Base-by-base conservation (phyloP, 2,797 vertebrate genomes). In the Danio aesculapii region DNA sequence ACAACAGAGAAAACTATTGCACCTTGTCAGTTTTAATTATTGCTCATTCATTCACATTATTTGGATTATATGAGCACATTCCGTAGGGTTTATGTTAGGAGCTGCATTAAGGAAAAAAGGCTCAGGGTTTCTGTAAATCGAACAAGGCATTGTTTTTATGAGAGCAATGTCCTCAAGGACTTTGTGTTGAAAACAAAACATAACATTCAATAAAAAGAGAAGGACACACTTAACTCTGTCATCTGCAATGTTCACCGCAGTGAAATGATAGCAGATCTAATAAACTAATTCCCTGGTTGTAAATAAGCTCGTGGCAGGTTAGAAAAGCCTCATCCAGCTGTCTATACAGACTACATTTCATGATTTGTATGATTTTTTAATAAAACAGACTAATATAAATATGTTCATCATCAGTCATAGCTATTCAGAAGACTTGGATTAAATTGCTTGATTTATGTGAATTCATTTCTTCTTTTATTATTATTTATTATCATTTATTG, bases 161-260 rank as follows among this genome's bases (percentile, higher is more conserved):
- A 53, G 8, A 43, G 30, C 46, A 62, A 41, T 52, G 30, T 61
- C 21, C 61, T 16, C n/a, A 79, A 61, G 39, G 67, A 70, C 67
- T 39, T 19, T 62, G 70, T 70, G n/a, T 13, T 71, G 13, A 44
- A 79, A 58, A 71, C 16, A 71, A 74, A 77, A 68, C 43, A 66
- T 11, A 78, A 52, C 66, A 61, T 30, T 21, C 30, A 78, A 61
- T 78, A 78, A 61, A 75, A 70, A 78, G 44, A 1, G 30, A 78
- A 70, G 76, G 76, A 39, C 46, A 21, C 53, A 13, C 17, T 79
- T 59, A 7, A 69, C 75, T 47, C 14, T 70, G 44, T 58, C 76
- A 39, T 58, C 47, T 50, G 21, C 11, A 8, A 39, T 53, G 62
- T 44, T 76, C 8, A 58, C 16, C 30, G 70, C 16, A 62, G 21